phyloP scores from a whole-genome alignment of 2,888 invertebrate species.

The Sarcophaga subvicina region DNA sequence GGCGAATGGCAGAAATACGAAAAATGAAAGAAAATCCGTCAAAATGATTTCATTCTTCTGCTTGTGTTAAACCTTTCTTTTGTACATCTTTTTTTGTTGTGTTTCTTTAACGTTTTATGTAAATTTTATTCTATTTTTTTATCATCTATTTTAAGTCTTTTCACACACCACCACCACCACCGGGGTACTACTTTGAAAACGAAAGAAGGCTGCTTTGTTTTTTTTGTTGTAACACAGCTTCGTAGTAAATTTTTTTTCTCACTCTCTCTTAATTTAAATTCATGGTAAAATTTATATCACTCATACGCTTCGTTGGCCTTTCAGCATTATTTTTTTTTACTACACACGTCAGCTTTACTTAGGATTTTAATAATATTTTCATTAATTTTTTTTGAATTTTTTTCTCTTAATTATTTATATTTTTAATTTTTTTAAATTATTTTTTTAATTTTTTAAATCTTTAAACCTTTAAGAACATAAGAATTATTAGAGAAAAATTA shows the following conservation, averaged over 20 bases:
- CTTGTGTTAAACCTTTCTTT: slow-evolving; percentile 63
- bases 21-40: background rate
- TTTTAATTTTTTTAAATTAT: background rate
- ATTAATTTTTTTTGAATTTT: background rate
- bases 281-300: slow-evolving; percentile 10
- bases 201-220: too few relatives aligned
- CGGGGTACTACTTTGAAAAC: too few relatives aligned
- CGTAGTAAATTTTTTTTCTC: background rate
- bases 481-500: background rate
- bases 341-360: background rate
- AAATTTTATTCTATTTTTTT: slow-evolving; percentile 12
- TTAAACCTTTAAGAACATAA: slow-evolving; percentile 18
- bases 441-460: background rate
- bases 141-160: slow-evolving; percentile 15
- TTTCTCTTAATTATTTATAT: background rate
- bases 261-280: background rate
- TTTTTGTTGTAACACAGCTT: slow-evolving; percentile 9
- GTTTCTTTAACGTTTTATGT: slow-evolving; percentile 38
- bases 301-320: slow-evolving; percentile 42
- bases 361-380: background rate
- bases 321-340: background rate
- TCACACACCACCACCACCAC: background rate
- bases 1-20: background rate
- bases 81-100: slow-evolving; percentile 65
- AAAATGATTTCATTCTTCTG: slow-evolving; percentile 23